Evolutionary conservation across 2,113 vertebrate species (phyloP).

Genomic region (Lepidiolamprologus cunningtoni): DNA sequence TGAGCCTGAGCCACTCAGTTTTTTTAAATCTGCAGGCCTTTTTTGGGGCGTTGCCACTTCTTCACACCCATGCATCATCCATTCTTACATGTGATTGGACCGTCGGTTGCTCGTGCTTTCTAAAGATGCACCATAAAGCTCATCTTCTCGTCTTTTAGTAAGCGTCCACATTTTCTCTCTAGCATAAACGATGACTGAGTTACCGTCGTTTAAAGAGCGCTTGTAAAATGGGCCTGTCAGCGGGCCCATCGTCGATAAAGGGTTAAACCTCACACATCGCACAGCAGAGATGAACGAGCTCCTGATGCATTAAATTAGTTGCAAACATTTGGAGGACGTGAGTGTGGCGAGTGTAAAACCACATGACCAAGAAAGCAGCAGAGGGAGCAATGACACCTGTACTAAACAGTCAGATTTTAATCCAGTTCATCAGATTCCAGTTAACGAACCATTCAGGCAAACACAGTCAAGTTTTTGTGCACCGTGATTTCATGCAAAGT

Average conservation of each 20-base stretch:
- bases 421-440: neutral
- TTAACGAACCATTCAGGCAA: neutral
- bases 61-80: neutral
- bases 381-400: neutral
- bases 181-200: neutral
- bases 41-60: neutral
- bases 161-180: neutral
- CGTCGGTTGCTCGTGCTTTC: neutral
- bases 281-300: neutral
- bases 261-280: neutral
- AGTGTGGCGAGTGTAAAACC: neutral
- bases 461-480: neutral
- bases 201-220: neutral
- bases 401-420: neutral
- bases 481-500: neutral
- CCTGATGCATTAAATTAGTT: neutral
- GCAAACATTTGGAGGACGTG: neutral
- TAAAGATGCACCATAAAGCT: neutral
- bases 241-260: neutral
- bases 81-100: neutral
- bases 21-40: neutral
- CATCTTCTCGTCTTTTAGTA: neutral
- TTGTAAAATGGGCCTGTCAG: neutral
- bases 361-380: neutral
- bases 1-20: neutral